Evolutionary conservation across 1,140 invertebrate species (phyloP).

Genomic region (Drosophila lowei): DNA sequence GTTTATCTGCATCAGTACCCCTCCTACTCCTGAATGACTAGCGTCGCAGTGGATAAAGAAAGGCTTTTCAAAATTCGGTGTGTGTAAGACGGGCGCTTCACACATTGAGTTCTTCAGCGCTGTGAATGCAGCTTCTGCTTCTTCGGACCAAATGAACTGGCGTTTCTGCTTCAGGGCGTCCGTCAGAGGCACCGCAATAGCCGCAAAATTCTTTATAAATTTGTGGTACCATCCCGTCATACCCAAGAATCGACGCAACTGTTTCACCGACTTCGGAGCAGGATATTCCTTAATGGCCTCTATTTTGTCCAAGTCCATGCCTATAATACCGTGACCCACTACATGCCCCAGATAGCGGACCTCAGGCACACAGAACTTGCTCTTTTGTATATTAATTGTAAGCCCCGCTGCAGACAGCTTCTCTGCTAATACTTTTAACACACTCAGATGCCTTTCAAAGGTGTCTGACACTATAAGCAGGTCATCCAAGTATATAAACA

Average conservation of each 20-base stretch:
- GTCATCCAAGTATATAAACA: too few relatives aligned
- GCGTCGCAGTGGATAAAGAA: too few relatives aligned
- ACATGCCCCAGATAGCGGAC: slow-evolving; percentile 14
- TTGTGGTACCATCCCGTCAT: background rate
- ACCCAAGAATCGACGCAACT: background rate
- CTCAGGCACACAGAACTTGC: slow-evolving; percentile 12
- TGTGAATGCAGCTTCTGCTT: too few relatives aligned
- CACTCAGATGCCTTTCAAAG: slow-evolving; percentile 3
- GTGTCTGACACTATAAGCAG: slow-evolving; percentile 8
- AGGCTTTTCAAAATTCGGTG: too few relatives aligned
- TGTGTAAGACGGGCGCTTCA: too few relatives aligned
- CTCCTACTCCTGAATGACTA: too few relatives aligned
- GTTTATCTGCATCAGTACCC: too few relatives aligned
- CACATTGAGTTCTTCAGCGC: too few relatives aligned
- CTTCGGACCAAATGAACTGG: too few relatives aligned
- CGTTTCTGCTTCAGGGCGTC: background rate
- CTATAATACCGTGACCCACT: slow-evolving; percentile 17
- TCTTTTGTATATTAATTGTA: slow-evolving; percentile 16
- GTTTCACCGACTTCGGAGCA: slow-evolving; percentile 6
- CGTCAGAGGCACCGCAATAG: background rate
- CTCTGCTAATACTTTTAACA: background rate
- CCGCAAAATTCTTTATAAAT: background rate
- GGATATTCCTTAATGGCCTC: slow-evolving; percentile 1
- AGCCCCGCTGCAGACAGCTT: slow-evolving; percentile 4
- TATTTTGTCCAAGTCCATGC: slow-evolving; percentile 15